Evolutionary conservation across 2,113 vertebrate genomes (phyloP), one percentile per base, ranked within the genome.

Genomic region (Fulmarus glacialis): DNA sequence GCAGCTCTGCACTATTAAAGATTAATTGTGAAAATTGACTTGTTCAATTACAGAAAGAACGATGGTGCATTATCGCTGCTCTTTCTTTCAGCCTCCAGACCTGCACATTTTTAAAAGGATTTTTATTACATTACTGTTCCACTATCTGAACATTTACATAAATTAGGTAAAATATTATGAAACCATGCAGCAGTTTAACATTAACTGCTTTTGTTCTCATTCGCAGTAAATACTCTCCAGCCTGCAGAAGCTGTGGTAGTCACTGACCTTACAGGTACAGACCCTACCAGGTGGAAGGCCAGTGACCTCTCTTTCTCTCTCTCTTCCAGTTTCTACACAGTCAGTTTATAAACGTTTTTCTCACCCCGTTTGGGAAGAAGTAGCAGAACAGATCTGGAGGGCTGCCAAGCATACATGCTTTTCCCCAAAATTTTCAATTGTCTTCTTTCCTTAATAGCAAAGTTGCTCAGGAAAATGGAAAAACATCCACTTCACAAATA

Each of bases 11-110:
- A 80, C 66, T 93, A 96, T 94, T 95, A 96, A 97, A 96, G 95
- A 97, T 97, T 96, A 97, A 97, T 97, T 97, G 89, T 94, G 88
- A 92, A 95, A 97, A 96, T 93, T 96, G 88, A 92, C 81, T 94
- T 89, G 90, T 82, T 94, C 91, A 96, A 91, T 97, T 96, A 96
- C 94, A 97, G 88, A 90, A 95, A 96, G 92, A 96, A 95, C 4
- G 40, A 83, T 52, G 71, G 77, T 75, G 55, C 90, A 92, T 97
- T 96, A 94, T 47, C 4, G 0, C 56, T 91, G 56, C 34, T 88
- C 72, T 34, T 19, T 86, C 92, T 89, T 94, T 72, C 85, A 64
- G 93, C 56, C 64, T 94, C 73, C 91, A 97, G 89, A 87, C 32
- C 74, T 70, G 78, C 34, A 75, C 45, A 95, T 78, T 93, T 95